Evolutionary conservation across 2,888 invertebrate genomes (phyloP).

Genomic region (Nemotelus pantherinus): DNA sequence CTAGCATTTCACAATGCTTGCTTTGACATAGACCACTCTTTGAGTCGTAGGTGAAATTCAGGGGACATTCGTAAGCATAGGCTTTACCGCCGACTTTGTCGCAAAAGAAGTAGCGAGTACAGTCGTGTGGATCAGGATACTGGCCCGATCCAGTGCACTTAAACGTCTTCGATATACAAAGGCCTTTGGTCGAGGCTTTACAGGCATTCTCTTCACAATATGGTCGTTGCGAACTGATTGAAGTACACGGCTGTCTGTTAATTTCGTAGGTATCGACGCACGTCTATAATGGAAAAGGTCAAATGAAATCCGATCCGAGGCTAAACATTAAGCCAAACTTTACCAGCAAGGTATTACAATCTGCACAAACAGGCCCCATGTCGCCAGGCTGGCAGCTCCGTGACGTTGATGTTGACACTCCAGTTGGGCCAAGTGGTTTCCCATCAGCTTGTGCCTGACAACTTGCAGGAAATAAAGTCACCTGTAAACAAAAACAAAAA

Average conservation of each 20-base stretch:
- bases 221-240: conserved; percentile 17
- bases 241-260: conserved; percentile 15
- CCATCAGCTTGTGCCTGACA: conserved; percentile 4
- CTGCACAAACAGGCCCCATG: conserved; percentile 34
- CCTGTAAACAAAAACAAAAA: too few relatives aligned
- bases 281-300: conserved; percentile 20
- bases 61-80: conserved; percentile 43
- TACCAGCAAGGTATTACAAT: conserved; percentile 36
- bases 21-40: conserved; percentile 38
- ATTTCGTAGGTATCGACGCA: background rate
- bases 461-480: background rate
- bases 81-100: conserved; percentile 20
- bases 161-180: conserved; percentile 4
- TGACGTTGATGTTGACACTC: background rate
- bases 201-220: conserved; percentile 35
- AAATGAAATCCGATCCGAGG: background rate
- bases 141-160: conserved; percentile 64
- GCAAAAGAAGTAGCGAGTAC: conserved; percentile 48
- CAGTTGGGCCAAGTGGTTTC: background rate
- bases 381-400: background rate
- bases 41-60: conserved; percentile 41
- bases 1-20: conserved; percentile 37
- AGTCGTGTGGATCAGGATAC: conserved; percentile 47
- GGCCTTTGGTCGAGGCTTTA: background rate
- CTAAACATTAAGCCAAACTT: background rate